Evolutionary conservation across 2,797 vertebrate species (phyloP).

Genomic region (Galago senegalensis): DNA sequence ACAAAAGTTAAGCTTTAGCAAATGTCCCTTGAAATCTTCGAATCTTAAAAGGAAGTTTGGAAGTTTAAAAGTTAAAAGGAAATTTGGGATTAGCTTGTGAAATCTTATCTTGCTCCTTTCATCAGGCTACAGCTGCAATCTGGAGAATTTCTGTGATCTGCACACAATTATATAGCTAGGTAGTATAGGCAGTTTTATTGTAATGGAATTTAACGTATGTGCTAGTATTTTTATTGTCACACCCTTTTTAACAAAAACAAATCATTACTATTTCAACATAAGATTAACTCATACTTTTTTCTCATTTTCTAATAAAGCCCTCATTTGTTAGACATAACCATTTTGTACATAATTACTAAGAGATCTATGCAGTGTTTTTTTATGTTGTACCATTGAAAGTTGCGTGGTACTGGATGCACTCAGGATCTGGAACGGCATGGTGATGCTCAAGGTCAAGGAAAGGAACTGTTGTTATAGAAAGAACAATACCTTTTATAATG

Average conservation of each 20-base stretch:
- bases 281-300: slow-evolving; percentile 7
- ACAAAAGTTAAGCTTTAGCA: slow-evolving; percentile 19
- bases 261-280: neutral
- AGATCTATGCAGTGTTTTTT: neutral
- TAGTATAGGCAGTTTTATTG: neutral
- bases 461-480: neutral
- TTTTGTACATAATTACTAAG: neutral
- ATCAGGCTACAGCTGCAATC: neutral
- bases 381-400: neutral
- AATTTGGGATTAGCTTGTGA: neutral
- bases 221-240: neutral
- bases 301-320: neutral
- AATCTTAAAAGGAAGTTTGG: neutral
- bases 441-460: neutral
- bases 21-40: neutral
- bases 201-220: neutral
- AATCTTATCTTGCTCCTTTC: neutral
- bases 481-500: neutral
- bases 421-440: neutral
- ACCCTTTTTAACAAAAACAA: neutral
- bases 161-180: neutral
- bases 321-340: neutral
- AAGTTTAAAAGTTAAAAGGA: neutral
- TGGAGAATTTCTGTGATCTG: neutral
- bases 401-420: neutral